Evolutionary conservation across 2,888 invertebrate genomes (phyloP), one percentile per base, ranked within the genome.

Genomic region (Drosophila trichaetosa): DNA sequence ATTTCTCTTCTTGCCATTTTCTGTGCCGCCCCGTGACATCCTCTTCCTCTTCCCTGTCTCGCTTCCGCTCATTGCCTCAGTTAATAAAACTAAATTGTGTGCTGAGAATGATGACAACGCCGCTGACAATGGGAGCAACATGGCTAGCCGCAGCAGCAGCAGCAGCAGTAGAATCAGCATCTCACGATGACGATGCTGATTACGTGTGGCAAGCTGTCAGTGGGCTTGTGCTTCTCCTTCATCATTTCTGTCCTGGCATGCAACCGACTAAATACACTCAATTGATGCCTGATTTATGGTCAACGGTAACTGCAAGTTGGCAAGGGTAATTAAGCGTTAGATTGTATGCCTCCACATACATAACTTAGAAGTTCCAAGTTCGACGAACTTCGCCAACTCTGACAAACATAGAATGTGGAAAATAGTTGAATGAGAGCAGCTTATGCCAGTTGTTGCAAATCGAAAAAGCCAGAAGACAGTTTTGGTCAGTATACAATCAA

Each of bases 51-150:
- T 38, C 61, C 46, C 46, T 52, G 24, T 27, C 48, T 4, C 8
- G 57, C 49, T 63, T 49, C n/a, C 46, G 65, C 51, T 48, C 65
- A 31, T 42, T 71, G 67, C 67, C 73, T 58, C 67, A 71, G 88
- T 89, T 87, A 89, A 89, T 86, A 85, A 89, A 89, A 87, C 89
- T 82, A 73, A 87, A 85, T 82, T 84, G 89, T 87, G 82, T 82
- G 89, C 85, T 66, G 82, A 73, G 72, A 71, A 77, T 82, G 85
- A 87, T 75, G 83, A 79, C 70, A 74, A 59, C 63, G 75, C 38
- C 57, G n/a, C 64, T 54, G 64, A 69, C 56, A 63, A 73, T 61
- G 61, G 63, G 49, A 57, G 52, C 33, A 34, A 34, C 54, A 56
- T 46, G 46, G 7, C 46, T 13, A 46, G 21, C 21, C 46, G 31